A percentile compares a stretch with the other conserved stretches of the same genome.
These are phyloP conservation scores for Cheumatopsyche charites DNA, from an alignment of 1,140 invertebrate genomes.

Conservation along the genomic window DNA sequence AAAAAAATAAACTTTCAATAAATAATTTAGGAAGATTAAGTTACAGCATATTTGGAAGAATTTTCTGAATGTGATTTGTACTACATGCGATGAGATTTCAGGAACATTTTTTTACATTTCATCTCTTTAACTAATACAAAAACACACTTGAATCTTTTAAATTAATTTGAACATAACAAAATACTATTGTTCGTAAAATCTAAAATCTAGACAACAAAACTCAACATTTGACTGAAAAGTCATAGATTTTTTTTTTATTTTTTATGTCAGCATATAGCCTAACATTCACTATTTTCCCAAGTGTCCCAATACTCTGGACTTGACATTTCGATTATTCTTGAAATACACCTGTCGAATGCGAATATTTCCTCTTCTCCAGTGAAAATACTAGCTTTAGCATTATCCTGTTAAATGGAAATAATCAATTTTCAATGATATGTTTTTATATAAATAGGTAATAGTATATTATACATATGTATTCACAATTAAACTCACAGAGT, in stretches of 20 bases:
- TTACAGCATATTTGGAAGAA: too few species aligned
- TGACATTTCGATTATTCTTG: conserved; percentile 90
- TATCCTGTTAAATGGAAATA: conserved; percentile 61
- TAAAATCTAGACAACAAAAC: neutral
- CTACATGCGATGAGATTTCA: too few species aligned
- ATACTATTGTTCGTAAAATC: too few species aligned
- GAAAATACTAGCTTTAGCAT: conserved; percentile 81
- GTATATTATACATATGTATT: neutral
- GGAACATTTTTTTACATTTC: too few species aligned
- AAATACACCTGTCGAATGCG: conserved; percentile 90
- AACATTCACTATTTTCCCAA: conserved; percentile 64
- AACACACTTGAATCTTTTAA: too few species aligned
- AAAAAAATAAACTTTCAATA: too few species aligned
- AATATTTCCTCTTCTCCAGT: conserved; percentile 95
- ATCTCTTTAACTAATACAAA: too few species aligned
- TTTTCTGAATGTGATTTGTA: too few species aligned
- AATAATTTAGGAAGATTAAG: too few species aligned
- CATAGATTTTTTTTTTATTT: neutral
- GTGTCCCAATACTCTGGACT: conserved; percentile 84
- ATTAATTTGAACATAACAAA: too few species aligned
- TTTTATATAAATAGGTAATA: too few species aligned
- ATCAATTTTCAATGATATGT: conserved; percentile 13
- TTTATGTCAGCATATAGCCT: conserved; percentile 20
- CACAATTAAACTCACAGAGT: conserved; percentile 41
- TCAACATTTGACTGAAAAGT: too few species aligned